Conservation (phyloP, 1,140 invertebrate species). For the Lepidostoma basale region DNA sequence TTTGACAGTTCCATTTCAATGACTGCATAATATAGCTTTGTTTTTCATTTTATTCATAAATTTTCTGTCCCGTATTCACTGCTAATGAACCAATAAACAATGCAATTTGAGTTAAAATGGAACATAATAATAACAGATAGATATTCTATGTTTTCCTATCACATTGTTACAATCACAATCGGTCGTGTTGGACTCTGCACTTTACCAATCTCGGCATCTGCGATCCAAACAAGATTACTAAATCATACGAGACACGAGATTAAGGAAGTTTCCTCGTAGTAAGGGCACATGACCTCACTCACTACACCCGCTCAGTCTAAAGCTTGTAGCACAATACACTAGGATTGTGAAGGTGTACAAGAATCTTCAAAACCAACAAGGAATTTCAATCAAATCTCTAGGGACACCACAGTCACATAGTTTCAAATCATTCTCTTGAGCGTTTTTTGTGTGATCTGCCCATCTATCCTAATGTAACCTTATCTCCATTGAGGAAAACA, state of each 20-base stretch:
- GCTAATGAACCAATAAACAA: too few species aligned
- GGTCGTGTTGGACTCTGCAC: not conserved
- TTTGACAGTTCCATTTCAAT: too few species aligned
- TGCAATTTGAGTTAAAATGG: too few species aligned
- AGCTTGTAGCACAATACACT: conserved; percentile 37
- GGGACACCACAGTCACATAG: too few species aligned
- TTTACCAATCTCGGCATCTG: not conserved
- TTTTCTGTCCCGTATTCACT: too few species aligned
- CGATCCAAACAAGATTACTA: not conserved
- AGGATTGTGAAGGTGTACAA: conserved; percentile 31
- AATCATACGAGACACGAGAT: not conserved
- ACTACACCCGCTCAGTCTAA: conserved; percentile 34
- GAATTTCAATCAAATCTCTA: too few species aligned
- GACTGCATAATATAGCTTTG: too few species aligned
- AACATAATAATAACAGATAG: not conserved
- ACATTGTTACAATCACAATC: not conserved
- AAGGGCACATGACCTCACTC: not conserved
- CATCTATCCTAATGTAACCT: too few species aligned
- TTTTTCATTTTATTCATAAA: too few species aligned
- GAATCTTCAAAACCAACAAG: not conserved
- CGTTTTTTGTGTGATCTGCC: too few species aligned
- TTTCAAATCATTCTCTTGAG: too few species aligned
- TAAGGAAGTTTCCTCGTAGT: not conserved
- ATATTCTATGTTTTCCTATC: conserved; percentile 1
- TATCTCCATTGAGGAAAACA: too few species aligned